phyloP scores from a whole-genome alignment of 2,797 vertebrate species.

The Orestias chungarensis region DNA sequence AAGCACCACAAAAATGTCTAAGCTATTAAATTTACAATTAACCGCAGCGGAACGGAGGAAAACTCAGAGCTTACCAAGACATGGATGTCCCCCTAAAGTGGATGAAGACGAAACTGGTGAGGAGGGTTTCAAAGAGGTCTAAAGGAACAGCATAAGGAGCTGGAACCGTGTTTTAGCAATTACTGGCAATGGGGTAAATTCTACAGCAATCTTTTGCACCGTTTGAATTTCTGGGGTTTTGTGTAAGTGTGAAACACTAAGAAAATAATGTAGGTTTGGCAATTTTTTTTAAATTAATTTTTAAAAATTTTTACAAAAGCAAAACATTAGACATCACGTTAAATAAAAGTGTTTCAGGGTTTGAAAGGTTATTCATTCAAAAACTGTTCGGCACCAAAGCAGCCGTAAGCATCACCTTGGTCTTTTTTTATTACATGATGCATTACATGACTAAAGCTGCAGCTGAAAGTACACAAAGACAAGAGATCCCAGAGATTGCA shows the following conservation, averaged over 20 bases:
- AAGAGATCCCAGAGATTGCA: slow-evolving; percentile 40
- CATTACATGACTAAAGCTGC: slow-evolving; percentile 22
- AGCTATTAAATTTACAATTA: not conserved
- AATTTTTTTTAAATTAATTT: too few species aligned
- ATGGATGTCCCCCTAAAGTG: not conserved
- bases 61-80: not conserved
- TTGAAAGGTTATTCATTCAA: not conserved
- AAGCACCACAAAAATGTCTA: not conserved
- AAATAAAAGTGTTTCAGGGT: not conserved
- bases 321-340: not conserved
- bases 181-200: not conserved
- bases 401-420: not conserved
- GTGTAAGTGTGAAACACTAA: not conserved
- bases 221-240: not conserved
- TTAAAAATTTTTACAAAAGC: too few species aligned
- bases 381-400: not conserved
- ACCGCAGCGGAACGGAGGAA: not conserved
- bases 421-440: not conserved
- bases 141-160: not conserved
- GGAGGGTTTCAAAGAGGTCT: not conserved
- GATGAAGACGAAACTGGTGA: not conserved
- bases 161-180: not conserved
- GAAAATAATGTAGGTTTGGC: not conserved
- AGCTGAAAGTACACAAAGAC: slow-evolving; percentile 32
- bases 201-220: not conserved